Base-by-base conservation (phyloP, 2,888 invertebrate genomes). In the Tetropium fuscum region DNA sequence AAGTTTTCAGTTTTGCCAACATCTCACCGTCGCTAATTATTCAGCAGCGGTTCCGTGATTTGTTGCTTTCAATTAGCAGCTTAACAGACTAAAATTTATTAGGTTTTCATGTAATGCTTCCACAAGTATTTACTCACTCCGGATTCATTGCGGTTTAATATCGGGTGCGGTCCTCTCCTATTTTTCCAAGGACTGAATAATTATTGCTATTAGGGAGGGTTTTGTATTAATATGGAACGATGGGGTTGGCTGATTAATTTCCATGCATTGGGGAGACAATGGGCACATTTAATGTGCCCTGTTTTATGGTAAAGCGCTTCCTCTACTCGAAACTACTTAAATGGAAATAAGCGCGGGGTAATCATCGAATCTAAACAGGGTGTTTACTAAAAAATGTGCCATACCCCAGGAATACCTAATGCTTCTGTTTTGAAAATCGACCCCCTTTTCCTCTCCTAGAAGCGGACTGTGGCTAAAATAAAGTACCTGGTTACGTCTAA, bases 61-160 rank as follows among this genome's bases (percentile, higher is more conserved):
- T 66, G 66, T 66, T 49, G 58, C 53, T 61, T 63, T 64, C 62
- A 64, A 64, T 66, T 66, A 66, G 61, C 53, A 45, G 47, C 38
- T 58, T 40, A 40, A 13, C 40, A n/a, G 49, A 27, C 49, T 48
- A 27, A 49, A 55, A 66, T 66, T 60, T 60, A 60, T 58, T 61
- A 56, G 53, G 44, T 61, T 59, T 58, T 58, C 57, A 47, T 48
- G 54, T 51, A 49, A 57, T 53, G 47, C 53, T 48, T 56, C 54
- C 54, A 11, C 49, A 49, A 44, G 40, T 59, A 36, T 56, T 56
- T 32, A 34, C 44, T 43, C 51, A 34, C 30, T 32, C 32, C 8
- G 30, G 48, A 48, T 48, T 22, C 48, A 36, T 36, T 36, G 36
- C 36, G 34, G 36, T 48, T 36, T 48, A 48, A 48, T 48, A 48